Evolutionary conservation across 2,797 vertebrate species (phyloP).

Genomic region (Rhodeus uyekii): DNA sequence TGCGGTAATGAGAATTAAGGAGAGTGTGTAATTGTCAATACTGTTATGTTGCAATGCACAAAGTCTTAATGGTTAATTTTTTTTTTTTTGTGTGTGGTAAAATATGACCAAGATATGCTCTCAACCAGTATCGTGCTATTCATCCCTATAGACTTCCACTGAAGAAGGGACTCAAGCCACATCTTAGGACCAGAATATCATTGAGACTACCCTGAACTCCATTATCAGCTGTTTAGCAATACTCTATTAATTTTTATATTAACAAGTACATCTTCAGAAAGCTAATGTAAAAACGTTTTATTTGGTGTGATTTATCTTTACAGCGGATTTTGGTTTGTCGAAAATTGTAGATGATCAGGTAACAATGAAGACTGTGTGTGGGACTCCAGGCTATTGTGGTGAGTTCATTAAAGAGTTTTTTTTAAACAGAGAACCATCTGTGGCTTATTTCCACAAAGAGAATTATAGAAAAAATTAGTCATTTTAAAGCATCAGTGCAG

Average conservation of each 20-base stretch:
- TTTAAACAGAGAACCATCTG: slow-evolving; percentile 21
- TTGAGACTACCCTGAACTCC: neutral
- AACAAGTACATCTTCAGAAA: neutral
- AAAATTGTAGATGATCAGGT: slow-evolving; percentile 88
- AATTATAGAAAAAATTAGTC: neutral
- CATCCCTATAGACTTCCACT: no score
- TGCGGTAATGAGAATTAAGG: no score
- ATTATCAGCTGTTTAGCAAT: neutral
- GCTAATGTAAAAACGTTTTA: neutral
- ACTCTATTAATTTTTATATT: neutral
- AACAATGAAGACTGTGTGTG: slow-evolving; percentile 89
- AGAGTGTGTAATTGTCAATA: no score
- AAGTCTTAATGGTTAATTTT: no score
- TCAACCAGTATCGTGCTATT: no score
- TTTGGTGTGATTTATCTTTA: slow-evolving; percentile 52
- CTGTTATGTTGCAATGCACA: no score
- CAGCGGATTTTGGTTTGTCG: slow-evolving; percentile 89
- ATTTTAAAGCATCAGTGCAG: neutral
- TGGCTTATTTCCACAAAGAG: slow-evolving; percentile 18
- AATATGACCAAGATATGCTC: no score
- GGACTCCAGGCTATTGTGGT: slow-evolving; percentile 89
- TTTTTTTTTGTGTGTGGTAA: no score
- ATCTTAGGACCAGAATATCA: no score
- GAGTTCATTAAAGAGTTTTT: slow-evolving; percentile 38
- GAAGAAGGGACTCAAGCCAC: no score